phyloP scores from a whole-genome alignment of 2,113 vertebrate species.

The Brachyistius frenatus region DNA sequence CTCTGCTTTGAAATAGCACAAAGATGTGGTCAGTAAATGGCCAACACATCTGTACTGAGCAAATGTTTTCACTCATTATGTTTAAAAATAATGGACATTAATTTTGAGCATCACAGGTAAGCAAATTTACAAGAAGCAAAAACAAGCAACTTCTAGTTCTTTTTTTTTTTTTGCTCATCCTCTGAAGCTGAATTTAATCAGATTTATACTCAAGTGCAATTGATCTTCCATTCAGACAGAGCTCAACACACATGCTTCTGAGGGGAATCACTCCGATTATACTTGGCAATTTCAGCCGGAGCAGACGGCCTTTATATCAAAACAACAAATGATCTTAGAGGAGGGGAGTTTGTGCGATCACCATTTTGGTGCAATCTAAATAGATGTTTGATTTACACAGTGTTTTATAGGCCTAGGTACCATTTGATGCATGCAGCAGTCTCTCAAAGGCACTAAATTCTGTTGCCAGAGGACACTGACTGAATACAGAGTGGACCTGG shows the following conservation, averaged over 20 bases:
- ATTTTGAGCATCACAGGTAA: background rate
- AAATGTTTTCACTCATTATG: background rate
- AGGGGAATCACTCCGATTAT: slow-evolving; percentile 21
- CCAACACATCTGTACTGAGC: background rate
- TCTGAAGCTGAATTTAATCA: slow-evolving; percentile 25
- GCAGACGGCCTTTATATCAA: slow-evolving; percentile 48
- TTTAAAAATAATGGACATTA: slow-evolving; percentile 1
- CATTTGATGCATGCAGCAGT: slow-evolving; percentile 14
- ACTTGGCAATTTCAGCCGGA: slow-evolving; percentile 14
- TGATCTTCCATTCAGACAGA: slow-evolving; percentile 29
- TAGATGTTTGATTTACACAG: slow-evolving; percentile 51
- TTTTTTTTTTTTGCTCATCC: background rate
- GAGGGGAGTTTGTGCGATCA: background rate
- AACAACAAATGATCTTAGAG: slow-evolving; percentile 41
- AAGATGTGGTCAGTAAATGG: background rate
- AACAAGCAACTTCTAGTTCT: background rate
- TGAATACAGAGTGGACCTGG: background rate
- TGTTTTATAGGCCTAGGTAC: slow-evolving; percentile 14
- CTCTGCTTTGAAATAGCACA: slow-evolving; percentile 1
- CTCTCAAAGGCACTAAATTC: slow-evolving; percentile 14
- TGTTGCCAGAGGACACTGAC: background rate
- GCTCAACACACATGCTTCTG: background rate
- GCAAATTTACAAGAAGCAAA: background rate
- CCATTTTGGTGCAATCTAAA: slow-evolving; percentile 38
- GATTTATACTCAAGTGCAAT: slow-evolving; percentile 32